Percentiles rank a stretch among this genome's conserved stretches.
phyloP scores from a whole-genome alignment of 1,140 invertebrate species.

The Scaptomyza graminum region DNA sequence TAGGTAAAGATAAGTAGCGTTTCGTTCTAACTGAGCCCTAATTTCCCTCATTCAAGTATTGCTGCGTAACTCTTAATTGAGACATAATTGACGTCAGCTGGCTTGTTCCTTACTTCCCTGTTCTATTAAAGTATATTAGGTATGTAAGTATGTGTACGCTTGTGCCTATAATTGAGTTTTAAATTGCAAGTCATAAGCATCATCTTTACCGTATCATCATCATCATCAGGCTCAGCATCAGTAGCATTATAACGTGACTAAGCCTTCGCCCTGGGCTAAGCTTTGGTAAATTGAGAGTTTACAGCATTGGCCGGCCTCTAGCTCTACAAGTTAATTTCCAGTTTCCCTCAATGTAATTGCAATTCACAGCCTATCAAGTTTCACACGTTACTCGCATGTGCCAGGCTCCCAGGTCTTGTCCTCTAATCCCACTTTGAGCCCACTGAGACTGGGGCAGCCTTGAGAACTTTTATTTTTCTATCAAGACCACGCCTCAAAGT shows the following conservation, averaged over 20 bases:
- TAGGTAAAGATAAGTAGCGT: constrained; percentile 16
- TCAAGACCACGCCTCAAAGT: constrained; percentile 10
- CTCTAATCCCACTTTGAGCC: constrained; percentile 2
- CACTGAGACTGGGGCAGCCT: not conserved
- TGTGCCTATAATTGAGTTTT: constrained; percentile 62
- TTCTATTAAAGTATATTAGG: constrained; percentile 8
- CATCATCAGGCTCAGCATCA: constrained; percentile 8
- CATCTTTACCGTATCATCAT: constrained; percentile 34
- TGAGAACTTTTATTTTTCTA: not conserved
- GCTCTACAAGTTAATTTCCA: constrained; percentile 64
- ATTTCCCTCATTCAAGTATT: constrained; percentile 35
- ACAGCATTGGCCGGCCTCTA: constrained; percentile 10
- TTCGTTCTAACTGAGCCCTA: constrained; percentile 74
- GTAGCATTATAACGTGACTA: constrained; percentile 38
- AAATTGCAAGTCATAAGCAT: constrained; percentile 74
- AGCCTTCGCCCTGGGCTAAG: constrained; percentile 11
- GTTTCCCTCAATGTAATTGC: constrained; percentile 53
- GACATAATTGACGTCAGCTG: constrained; percentile 66
- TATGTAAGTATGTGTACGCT: constrained; percentile 7
- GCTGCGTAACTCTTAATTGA: constrained; percentile 66
- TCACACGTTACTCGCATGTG: constrained; percentile 32
- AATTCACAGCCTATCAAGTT: constrained; percentile 65
- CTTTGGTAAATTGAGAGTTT: constrained; percentile 70
- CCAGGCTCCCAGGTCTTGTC: constrained; percentile 19
- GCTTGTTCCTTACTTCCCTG: constrained; percentile 10